A percentile compares a stretch with the other conserved stretches of the same genome.
These are phyloP conservation scores for Argyrosomus regius DNA, from an alignment of 2,797 vertebrate species.

Conservation along the genomic window DNA sequence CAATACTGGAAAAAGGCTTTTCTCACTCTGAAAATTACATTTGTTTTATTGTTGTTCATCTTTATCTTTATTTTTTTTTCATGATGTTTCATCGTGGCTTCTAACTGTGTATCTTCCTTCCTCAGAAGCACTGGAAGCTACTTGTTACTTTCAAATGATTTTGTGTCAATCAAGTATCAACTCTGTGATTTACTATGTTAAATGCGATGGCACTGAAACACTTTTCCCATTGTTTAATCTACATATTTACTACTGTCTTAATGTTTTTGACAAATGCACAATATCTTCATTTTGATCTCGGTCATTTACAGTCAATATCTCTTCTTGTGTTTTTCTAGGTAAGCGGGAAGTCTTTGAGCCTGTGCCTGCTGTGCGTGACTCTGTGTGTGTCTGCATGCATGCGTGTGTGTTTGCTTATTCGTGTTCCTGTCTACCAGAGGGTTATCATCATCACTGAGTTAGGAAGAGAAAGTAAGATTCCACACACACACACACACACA, in stretches of 20 bases:
- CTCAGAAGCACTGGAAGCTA: background rate
- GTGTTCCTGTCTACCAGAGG: constrained; percentile 16
- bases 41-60: no score
- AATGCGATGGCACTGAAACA: background rate
- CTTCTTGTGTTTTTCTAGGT: constrained; percentile 51
- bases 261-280: background rate
- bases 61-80: background rate
- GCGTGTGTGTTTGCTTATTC: background rate
- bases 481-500: background rate
- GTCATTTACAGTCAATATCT: constrained; percentile 17
- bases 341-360: constrained; percentile 40
- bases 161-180: background rate
- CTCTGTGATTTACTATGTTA: background rate
- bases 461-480: constrained; percentile 32
- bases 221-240: no score
- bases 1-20: background rate
- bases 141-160: background rate
- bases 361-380: background rate
- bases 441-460: constrained; percentile 28
- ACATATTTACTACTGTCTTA: background rate
- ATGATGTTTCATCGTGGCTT: background rate
- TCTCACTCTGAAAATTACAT: no score
- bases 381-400: background rate
- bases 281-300: background rate
- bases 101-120: background rate